Percentiles rank a stretch among this genome's conserved stretches.
Conservation (phyloP, 2,888 invertebrate genomes). For the Lucinisca nassula region DNA sequence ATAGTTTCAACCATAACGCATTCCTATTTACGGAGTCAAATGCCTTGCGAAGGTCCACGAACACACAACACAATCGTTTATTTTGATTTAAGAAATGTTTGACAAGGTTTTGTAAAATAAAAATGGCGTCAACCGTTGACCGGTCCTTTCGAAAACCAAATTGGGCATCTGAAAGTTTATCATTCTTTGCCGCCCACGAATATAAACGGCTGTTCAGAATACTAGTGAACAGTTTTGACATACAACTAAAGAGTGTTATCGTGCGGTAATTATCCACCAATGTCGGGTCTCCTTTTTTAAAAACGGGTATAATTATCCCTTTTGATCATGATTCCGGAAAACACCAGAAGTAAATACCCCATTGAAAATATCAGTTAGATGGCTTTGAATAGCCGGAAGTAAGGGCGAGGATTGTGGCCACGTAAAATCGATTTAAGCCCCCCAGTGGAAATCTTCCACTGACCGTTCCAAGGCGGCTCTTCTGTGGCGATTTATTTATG, state of each 20-base stretch:
- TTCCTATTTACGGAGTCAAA: conserved; percentile 40
- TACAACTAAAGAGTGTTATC: conserved; percentile 16
- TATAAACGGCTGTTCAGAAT: conserved; percentile 20
- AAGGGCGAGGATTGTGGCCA: no score
- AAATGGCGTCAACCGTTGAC: conserved; percentile 41
- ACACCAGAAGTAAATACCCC: not conserved
- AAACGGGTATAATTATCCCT: not conserved
- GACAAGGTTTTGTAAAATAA: conserved; percentile 36
- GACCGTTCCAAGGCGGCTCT: no score
- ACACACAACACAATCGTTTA: conserved; percentile 35
- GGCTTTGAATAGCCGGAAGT: no score
- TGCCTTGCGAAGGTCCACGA: conserved; percentile 38
- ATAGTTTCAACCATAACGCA: conserved; percentile 40
- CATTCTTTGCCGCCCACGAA: conserved; percentile 14
- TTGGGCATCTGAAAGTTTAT: conserved; percentile 24
- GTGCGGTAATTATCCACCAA: conserved; percentile 27
- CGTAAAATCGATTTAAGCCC: no score
- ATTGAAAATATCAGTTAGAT: not conserved
- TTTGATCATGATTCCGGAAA: not conserved
- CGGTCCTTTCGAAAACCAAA: conserved; percentile 38
- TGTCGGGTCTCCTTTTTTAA: not conserved
- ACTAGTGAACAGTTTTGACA: conserved; percentile 33
- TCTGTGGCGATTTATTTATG: no score
- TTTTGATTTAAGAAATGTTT: conserved; percentile 19
- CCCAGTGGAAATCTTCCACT: no score